A percentile compares a stretch with the other conserved stretches of the same genome.
Evolutionary conservation across 2,888 invertebrate species (phyloP).

Genomic region (Acanthosepion esculentum): DNA sequence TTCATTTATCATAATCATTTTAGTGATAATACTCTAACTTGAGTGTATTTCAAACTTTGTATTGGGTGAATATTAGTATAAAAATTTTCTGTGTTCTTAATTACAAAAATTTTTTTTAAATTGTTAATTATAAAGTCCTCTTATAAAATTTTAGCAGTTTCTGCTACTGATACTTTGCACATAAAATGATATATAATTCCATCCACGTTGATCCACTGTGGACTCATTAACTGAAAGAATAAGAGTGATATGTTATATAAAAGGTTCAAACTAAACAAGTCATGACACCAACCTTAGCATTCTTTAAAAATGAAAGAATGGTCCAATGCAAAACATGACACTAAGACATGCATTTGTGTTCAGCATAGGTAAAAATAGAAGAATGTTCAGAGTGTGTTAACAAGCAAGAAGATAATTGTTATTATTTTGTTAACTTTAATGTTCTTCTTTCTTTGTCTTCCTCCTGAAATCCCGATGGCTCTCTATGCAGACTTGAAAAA

Average conservation of each 20-base stretch:
- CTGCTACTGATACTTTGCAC: no score
- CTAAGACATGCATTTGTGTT: not conserved
- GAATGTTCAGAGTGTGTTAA: not conserved
- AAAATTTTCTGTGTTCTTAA: no score
- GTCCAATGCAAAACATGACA: not conserved
- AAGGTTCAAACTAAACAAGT: not conserved
- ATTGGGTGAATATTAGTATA: no score
- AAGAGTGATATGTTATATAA: not conserved
- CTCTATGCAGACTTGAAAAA: not conserved
- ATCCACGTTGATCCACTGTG: not conserved
- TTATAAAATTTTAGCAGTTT: no score
- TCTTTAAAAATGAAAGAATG: not conserved
- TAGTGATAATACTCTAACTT: no score
- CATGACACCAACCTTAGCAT: not conserved
- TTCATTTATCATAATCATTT: no score
- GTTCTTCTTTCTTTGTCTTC: not conserved
- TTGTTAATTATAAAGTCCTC: no score
- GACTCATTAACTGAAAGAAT: not conserved
- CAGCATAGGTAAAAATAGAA: not conserved
- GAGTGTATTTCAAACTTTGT: no score
- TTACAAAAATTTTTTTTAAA: no score
- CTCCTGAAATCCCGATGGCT: not conserved
- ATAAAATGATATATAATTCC: not conserved
- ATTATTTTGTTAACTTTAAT: not conserved
- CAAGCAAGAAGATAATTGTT: slow-evolving; percentile 11